These are phyloP conservation scores for Heterochromis multidens DNA, from an alignment of 2,113 vertebrate species.

Conservation along the genomic window DNA sequence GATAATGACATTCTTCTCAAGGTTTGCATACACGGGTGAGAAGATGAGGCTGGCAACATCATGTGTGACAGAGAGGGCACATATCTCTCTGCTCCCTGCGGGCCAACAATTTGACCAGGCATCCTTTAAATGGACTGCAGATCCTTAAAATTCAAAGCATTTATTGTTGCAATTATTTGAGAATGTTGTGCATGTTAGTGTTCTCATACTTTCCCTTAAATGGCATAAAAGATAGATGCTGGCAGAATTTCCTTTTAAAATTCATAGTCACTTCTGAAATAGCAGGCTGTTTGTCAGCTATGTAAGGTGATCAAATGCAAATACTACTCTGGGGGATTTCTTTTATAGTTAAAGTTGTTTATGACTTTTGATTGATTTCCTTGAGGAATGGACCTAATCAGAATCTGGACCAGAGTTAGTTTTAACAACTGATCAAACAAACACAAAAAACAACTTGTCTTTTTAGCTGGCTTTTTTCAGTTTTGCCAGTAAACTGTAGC, in stretches of 20 bases:
- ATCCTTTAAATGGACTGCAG: background rate
- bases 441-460: background rate
- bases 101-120: background rate
- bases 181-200: background rate
- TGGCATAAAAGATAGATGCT: background rate
- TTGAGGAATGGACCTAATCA: background rate
- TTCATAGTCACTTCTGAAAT: background rate
- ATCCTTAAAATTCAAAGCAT: background rate
- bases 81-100: background rate
- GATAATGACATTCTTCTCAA: background rate
- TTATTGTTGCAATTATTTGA: background rate
- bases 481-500: background rate
- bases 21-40: background rate
- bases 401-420: background rate
- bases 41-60: background rate
- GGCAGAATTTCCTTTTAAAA: background rate
- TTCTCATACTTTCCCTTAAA: background rate
- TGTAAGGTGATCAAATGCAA: background rate
- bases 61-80: background rate
- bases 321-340: background rate
- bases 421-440: background rate
- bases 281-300: background rate
- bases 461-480: background rate
- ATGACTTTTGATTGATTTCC: background rate
- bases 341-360: background rate